Evolutionary conservation across 2,888 invertebrate genomes (phyloP).

Genomic region (Saturnia japonica): DNA sequence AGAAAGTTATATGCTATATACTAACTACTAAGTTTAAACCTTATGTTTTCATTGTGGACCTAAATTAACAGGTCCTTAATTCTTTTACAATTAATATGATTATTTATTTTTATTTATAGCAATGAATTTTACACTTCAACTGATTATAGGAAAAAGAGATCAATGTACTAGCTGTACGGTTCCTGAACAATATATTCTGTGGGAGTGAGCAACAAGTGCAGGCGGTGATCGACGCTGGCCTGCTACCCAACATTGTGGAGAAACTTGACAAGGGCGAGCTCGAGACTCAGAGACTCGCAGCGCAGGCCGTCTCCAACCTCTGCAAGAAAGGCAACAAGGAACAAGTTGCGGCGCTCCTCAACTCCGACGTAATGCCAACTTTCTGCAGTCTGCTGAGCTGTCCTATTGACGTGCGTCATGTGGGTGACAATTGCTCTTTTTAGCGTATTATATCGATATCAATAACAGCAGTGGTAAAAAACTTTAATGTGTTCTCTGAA

Average conservation of each 20-base stretch:
- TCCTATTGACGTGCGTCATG: too few relatives aligned
- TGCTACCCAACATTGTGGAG: slow-evolving; percentile 96
- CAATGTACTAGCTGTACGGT: slow-evolving; percentile 99
- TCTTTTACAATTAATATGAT: too few relatives aligned
- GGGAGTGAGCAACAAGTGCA: slow-evolving; percentile 99
- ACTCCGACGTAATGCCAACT: slow-evolving; percentile 95
- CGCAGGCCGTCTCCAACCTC: slow-evolving; percentile 99
- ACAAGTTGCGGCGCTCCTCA: slow-evolving; percentile 94
- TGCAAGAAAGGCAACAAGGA: slow-evolving; percentile 98
- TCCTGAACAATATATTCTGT: slow-evolving; percentile 99
- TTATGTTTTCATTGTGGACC: too few relatives aligned
- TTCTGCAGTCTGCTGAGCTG: slow-evolving; percentile 97
- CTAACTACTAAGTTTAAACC: too few relatives aligned
- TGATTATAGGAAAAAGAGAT: slow-evolving; percentile 93
- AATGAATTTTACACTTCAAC: not conserved
- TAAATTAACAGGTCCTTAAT: too few relatives aligned
- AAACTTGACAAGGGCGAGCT: slow-evolving; percentile 96
- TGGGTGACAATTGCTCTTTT: too few relatives aligned
- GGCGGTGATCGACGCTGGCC: slow-evolving; percentile 94
- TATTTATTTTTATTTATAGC: too few relatives aligned
- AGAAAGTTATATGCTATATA: too few relatives aligned
- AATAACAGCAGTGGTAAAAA: too few relatives aligned
- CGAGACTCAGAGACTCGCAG: slow-evolving; percentile 99
- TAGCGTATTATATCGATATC: too few relatives aligned
- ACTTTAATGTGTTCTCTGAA: too few relatives aligned